Conservation (phyloP, 2,797 vertebrate species). For the Tragopan temminckii region DNA sequence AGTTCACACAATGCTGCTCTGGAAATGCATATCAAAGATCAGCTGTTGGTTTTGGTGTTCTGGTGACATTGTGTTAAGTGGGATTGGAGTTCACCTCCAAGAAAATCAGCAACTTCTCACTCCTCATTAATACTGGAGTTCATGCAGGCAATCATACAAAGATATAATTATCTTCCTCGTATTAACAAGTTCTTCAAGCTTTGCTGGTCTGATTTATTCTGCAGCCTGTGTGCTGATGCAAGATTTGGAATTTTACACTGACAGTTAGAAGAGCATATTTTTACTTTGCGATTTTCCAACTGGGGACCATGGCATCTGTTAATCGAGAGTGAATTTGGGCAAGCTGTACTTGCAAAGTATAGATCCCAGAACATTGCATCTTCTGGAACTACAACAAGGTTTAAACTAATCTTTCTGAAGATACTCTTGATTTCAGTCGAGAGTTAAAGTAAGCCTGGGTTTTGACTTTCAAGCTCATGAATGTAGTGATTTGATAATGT, state of each 20-base stretch:
- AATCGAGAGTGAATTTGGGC: slow-evolving; percentile 33
- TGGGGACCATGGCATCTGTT: slow-evolving; percentile 4
- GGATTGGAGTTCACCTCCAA: background rate
- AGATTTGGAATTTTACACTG: slow-evolving; percentile 22
- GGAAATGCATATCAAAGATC: background rate
- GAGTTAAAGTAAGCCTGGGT: background rate
- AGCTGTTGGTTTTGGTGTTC: background rate
- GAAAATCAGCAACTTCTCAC: slow-evolving; percentile 19
- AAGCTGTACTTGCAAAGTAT: slow-evolving; percentile 25
- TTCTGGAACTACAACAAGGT: background rate
- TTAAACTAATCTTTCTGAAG: background rate
- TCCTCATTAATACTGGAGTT: slow-evolving; percentile 39
- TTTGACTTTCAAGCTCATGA: background rate
- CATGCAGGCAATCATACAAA: slow-evolving; percentile 40
- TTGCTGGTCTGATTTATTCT: slow-evolving; percentile 32
- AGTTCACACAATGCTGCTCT: background rate
- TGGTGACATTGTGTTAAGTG: background rate
- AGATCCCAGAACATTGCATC: slow-evolving; percentile 1
- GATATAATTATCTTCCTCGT: slow-evolving; percentile 37
- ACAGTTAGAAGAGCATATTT: slow-evolving; percentile 42
- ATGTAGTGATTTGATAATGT: background rate
- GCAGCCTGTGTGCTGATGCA: slow-evolving; percentile 35
- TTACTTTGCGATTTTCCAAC: slow-evolving; percentile 40
- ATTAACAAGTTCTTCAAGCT: slow-evolving; percentile 62
- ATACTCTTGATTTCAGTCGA: background rate